These are phyloP conservation scores for Catonia carolina DNA, from an alignment of 2,888 invertebrate species.

Conservation along the genomic window DNA sequence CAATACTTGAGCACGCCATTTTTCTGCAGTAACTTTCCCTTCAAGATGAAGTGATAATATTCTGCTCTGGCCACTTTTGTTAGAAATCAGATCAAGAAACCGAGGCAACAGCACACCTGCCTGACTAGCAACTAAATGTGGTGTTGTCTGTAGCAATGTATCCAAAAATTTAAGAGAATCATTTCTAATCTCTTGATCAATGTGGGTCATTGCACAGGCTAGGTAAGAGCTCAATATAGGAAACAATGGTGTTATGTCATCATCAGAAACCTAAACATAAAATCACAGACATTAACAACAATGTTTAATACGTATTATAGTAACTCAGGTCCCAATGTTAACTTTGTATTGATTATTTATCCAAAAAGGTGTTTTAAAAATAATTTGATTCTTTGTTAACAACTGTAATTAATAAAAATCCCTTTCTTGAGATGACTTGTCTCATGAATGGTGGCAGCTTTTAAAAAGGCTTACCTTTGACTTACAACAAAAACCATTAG, in stretches of 20 bases:
- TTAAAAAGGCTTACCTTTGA: too few relatives aligned
- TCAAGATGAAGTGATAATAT: slow-evolving; percentile 43
- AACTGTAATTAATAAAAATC: too few relatives aligned
- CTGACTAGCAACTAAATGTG: slow-evolving; percentile 57
- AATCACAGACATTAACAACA: too few relatives aligned
- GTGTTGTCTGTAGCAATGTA: slow-evolving; percentile 60
- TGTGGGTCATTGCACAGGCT: slow-evolving; percentile 85
- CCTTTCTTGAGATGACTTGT: too few relatives aligned
- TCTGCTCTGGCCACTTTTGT: slow-evolving; percentile 49
- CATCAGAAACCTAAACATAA: slow-evolving; percentile 41
- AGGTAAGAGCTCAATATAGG: slow-evolving; percentile 70
- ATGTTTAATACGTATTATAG: background rate
- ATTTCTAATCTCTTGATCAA: slow-evolving; percentile 70
- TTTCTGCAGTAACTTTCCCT: slow-evolving; percentile 64
- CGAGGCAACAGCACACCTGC: slow-evolving; percentile 67
- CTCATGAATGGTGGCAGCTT: too few relatives aligned
- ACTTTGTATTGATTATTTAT: background rate
- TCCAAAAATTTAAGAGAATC: slow-evolving; percentile 77
- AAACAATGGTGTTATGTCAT: slow-evolving; percentile 64
- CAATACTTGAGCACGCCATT: slow-evolving; percentile 72
- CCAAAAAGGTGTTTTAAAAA: background rate
- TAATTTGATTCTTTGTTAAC: too few relatives aligned
- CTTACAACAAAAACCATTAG: too few relatives aligned
- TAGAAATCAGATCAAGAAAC: slow-evolving; percentile 80
- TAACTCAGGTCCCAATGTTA: background rate